These are phyloP conservation scores for Lasaia peninsularis DNA, from an alignment of 1,140 invertebrate genomes.

Conservation along the genomic window DNA sequence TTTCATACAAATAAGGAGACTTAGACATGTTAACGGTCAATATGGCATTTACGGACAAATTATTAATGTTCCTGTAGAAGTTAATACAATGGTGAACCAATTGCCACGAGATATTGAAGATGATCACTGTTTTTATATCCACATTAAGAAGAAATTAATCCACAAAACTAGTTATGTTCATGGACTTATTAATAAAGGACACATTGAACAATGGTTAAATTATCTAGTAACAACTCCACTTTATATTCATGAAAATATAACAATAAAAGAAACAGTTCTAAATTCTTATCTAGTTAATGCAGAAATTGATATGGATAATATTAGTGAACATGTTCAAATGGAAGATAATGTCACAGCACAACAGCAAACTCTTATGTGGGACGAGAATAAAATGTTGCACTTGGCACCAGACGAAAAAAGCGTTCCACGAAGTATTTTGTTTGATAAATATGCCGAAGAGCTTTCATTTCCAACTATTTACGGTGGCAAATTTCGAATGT, in stretches of 20 bases:
- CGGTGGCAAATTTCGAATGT: conserved; percentile 22
- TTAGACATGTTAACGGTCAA: conserved; percentile 20
- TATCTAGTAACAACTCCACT: conserved; percentile 26
- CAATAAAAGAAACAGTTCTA: conserved; percentile 23
- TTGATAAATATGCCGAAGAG: too few species aligned
- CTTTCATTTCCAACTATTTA: too few species aligned
- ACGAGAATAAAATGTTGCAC: conserved; percentile 20
- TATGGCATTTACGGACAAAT: conserved; percentile 22
- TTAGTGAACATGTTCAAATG: conserved; percentile 21
- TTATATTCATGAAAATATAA: conserved; percentile 24
- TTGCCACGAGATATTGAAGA: conserved; percentile 24
- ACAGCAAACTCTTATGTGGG: conserved; percentile 24
- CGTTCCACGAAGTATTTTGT: too few species aligned
- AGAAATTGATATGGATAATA: conserved; percentile 19
- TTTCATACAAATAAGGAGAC: conserved; percentile 5
- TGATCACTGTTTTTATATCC: conserved; percentile 27
- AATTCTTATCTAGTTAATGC: conserved; percentile 5
- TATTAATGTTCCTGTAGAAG: conserved; percentile 25
- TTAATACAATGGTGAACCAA: conserved; percentile 29
- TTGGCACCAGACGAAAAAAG: too few species aligned
- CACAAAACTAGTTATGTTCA: conserved; percentile 22
- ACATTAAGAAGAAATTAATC: conserved; percentile 24
- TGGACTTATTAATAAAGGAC: conserved; percentile 20
- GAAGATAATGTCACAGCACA: conserved; percentile 23
- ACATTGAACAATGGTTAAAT: conserved; percentile 19